Conservation (phyloP, 1,140 invertebrate species). For the Zaprionus nigranus region DNA sequence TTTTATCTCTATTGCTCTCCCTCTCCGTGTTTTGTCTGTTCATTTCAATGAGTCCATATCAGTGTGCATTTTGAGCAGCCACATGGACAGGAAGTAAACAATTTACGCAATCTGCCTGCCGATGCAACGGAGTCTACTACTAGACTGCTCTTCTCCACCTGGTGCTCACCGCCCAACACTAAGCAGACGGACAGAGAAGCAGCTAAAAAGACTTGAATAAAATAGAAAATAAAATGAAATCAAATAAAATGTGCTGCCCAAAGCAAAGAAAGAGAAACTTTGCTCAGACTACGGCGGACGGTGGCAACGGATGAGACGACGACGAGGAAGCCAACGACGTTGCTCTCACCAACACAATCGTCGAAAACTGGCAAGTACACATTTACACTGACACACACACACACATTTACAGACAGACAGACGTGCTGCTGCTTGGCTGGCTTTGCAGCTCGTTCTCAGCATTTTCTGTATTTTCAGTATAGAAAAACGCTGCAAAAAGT, state of each 20-base stretch:
- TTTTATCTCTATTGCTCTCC: conserved; percentile 7
- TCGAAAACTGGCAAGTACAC: conserved; percentile 17
- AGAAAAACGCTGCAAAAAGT: conserved; percentile 81
- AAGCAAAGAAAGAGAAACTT: conserved; percentile 68
- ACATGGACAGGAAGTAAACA: conserved; percentile 71
- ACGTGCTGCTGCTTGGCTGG: conserved; percentile 12
- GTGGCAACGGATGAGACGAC: conserved; percentile 1
- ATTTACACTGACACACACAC: conserved; percentile 7
- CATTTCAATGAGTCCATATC: conserved; percentile 31
- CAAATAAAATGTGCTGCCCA: conserved; percentile 71
- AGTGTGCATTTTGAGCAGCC: conserved; percentile 36
- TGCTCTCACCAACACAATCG: conserved; percentile 34
- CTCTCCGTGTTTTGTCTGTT: conserved; percentile 3
- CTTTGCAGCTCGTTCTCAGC: conserved; percentile 35
- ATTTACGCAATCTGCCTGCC: conserved; percentile 78
- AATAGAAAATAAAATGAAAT: conserved; percentile 74
- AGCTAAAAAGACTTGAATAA: conserved; percentile 32
- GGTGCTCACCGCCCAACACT: conserved; percentile 4
- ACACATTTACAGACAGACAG: conserved; percentile 12
- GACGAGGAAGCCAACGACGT: conserved; percentile 18
- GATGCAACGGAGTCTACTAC: conserved; percentile 43
- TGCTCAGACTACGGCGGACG: conserved; percentile 10
- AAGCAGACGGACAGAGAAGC: conserved; percentile 14
- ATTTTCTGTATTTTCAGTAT: conserved; percentile 62
- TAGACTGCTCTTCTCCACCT: neutral